Evolutionary conservation across 2,797 vertebrate species (phyloP).

Genomic region (Smutsia temminckii): DNA sequence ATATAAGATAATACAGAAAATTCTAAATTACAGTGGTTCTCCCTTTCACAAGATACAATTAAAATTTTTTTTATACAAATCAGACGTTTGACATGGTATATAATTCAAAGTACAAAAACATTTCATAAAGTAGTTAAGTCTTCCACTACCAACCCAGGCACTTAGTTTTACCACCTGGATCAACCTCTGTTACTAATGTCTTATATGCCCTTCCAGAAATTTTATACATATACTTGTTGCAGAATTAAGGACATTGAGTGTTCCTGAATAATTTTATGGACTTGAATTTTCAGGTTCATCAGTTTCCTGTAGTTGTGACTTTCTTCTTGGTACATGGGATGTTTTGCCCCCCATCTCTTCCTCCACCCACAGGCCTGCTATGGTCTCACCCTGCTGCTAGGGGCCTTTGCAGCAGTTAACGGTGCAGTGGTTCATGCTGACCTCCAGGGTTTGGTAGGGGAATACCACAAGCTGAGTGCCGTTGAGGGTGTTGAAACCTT

Average conservation of each 20-base stretch:
- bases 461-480: conserved; percentile 8
- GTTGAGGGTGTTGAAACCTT: not conserved
- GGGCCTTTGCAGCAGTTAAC: conserved; percentile 6
- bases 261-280: conserved; percentile 16
- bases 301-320: conserved; percentile 9
- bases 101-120: not conserved
- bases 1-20: conserved; percentile 20
- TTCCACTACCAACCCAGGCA: not conserved
- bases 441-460: not conserved
- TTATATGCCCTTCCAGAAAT: not conserved
- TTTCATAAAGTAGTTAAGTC: not conserved
- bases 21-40: conserved; percentile 14
- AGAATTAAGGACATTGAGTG: not conserved
- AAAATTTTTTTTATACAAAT: not conserved
- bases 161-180: not conserved
- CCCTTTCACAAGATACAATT: not conserved
- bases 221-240: not conserved
- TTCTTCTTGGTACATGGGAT: not conserved
- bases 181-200: not conserved
- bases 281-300: conserved; percentile 38
- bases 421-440: not conserved
- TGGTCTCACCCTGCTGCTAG: not conserved
- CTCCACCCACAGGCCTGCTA: not conserved
- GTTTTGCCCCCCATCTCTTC: not conserved
- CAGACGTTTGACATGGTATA: conserved; percentile 1